Percentiles rank a stretch among this genome's conserved stretches.
Conservation (phyloP, 64 coral and sea anemone genomes). For the Orbicella faveolata region DNA sequence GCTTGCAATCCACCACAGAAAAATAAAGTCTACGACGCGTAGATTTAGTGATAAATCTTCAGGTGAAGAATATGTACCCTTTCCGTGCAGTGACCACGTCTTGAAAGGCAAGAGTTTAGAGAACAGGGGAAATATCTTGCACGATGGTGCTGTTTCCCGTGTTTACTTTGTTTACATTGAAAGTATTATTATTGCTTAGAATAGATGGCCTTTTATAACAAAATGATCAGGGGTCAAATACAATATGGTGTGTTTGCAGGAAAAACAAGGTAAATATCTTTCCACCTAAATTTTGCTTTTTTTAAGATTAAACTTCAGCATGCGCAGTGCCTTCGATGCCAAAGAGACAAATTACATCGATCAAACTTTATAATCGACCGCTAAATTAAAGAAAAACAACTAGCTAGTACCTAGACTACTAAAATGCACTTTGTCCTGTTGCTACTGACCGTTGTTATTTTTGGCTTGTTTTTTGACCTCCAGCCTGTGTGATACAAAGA, state of each 20-base stretch:
- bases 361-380: too few relatives aligned
- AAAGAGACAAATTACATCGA: too few relatives aligned
- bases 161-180: background rate
- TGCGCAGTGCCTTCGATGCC: too few relatives aligned
- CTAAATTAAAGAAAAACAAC: background rate
- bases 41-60: background rate
- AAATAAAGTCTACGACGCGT: background rate
- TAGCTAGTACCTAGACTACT: background rate
- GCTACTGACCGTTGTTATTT: background rate
- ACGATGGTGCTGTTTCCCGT: background rate
- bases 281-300: background rate
- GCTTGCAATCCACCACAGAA: background rate
- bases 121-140: background rate
- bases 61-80: too few relatives aligned
- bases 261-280: background rate
- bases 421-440: background rate
- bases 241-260: background rate
- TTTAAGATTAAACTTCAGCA: too few relatives aligned
- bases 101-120: background rate
- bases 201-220: background rate
- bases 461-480: slow-evolving; percentile 8
- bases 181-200: slow-evolving; percentile 4
- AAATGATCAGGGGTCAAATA: background rate
- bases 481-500: background rate
- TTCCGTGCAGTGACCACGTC: background rate